Percentiles rank a stretch among this genome's conserved stretches.
Conservation (phyloP, 2,797 vertebrate species). For the Rhinatrema bivittatum region DNA sequence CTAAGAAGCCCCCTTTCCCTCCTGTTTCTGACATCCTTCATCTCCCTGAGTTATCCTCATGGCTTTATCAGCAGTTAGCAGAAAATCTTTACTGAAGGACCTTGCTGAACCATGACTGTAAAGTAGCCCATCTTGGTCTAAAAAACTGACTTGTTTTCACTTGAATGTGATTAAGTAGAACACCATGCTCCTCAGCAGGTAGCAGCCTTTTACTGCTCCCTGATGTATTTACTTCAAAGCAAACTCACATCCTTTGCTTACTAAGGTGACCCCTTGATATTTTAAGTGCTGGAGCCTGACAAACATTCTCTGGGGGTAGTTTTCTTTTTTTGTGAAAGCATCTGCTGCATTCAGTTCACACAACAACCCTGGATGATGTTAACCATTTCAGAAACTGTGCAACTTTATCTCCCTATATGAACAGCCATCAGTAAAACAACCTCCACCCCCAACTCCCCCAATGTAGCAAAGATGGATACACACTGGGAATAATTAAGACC, state of each 20-base stretch:
- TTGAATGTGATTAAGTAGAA: slow-evolving; percentile 49
- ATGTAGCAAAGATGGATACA: too few relatives aligned
- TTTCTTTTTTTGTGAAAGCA: too few relatives aligned
- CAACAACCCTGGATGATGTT: too few relatives aligned
- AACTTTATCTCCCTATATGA: too few relatives aligned
- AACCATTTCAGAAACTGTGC: too few relatives aligned
- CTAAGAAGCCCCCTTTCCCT: too few relatives aligned
- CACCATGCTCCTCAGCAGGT: slow-evolving; percentile 42
- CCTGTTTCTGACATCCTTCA: too few relatives aligned
- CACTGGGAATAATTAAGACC: too few relatives aligned
- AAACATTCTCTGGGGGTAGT: slow-evolving; percentile 38
- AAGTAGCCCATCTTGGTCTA: slow-evolving; percentile 12
- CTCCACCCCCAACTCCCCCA: too few relatives aligned
- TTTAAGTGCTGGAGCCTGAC: slow-evolving; percentile 41
- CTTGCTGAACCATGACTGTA: slow-evolving; percentile 14
- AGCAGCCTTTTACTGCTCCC: slow-evolving; percentile 44
- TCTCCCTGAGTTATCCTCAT: too few relatives aligned
- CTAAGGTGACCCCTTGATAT: slow-evolving; percentile 48
- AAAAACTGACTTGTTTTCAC: slow-evolving; percentile 40
- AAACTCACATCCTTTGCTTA: slow-evolving; percentile 48
- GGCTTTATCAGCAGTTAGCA: slow-evolving; percentile 9
- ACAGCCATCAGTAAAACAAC: too few relatives aligned
- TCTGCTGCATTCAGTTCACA: too few relatives aligned
- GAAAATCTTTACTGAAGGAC: slow-evolving; percentile 18
- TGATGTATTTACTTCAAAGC: slow-evolving; percentile 43